Evolutionary conservation across 2,113 vertebrate genomes (phyloP).

Genomic region (Neopipo cinnamomea): DNA sequence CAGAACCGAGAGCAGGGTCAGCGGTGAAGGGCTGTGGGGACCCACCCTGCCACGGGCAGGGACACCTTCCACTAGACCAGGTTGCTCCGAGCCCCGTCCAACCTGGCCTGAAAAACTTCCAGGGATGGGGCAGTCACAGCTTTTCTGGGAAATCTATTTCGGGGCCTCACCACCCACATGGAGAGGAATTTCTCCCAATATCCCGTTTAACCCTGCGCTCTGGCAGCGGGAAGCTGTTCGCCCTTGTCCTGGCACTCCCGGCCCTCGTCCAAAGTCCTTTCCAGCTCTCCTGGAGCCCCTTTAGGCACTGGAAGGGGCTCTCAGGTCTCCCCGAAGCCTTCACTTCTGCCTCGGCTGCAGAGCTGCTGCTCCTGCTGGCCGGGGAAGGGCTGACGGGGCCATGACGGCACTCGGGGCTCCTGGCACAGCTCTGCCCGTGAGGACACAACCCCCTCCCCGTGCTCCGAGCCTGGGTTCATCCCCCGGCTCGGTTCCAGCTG

Average conservation of each 20-base stretch:
- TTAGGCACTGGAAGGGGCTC: not conserved
- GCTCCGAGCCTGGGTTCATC: not conserved
- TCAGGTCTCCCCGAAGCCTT: not conserved
- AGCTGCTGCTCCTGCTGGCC: not conserved
- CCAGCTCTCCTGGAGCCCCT: not conserved
- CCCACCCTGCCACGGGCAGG: accelerated
- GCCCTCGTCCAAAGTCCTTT: not conserved
- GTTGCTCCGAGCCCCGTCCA: not conserved
- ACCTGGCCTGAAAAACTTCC: not conserved
- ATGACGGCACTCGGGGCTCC: not conserved
- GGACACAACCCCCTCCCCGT: not conserved
- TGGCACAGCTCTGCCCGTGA: not conserved
- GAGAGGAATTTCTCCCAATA: not conserved
- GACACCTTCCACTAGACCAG: not conserved
- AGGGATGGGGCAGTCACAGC: not conserved
- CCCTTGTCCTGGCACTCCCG: not conserved
- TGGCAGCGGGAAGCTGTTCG: not conserved
- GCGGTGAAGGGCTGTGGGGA: not conserved
- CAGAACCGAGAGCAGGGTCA: not conserved
- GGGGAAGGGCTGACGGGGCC: not conserved
- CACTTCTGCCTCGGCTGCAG: not conserved
- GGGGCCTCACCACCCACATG: not conserved
- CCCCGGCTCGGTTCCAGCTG: not conserved
- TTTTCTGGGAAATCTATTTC: not conserved
- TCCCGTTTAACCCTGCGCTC: not conserved